Conservation (phyloP, 2,888 invertebrate genomes). For the Chloroclystis v-ata region DNA sequence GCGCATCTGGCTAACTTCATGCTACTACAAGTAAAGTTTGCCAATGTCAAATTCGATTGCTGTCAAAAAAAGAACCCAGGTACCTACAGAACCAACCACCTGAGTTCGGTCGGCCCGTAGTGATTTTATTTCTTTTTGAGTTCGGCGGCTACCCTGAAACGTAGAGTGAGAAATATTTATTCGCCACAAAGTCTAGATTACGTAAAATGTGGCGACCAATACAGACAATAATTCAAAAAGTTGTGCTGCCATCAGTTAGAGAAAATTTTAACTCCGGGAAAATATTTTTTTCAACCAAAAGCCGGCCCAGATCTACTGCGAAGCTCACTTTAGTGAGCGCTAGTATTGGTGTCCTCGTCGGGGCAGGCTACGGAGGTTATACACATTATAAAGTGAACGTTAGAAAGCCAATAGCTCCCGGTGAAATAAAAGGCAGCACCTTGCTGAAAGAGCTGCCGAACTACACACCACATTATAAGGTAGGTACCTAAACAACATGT, state of each 20-base stretch:
- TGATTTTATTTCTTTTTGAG: no score
- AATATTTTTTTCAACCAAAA: slow-evolving; percentile 55
- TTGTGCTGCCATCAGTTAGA: slow-evolving; percentile 49
- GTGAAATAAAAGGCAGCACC: slow-evolving; percentile 60
- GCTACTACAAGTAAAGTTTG: no score
- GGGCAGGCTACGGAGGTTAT: slow-evolving; percentile 75
- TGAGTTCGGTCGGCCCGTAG: no score
- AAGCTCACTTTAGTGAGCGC: slow-evolving; percentile 79
- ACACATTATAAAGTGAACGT: slow-evolving; percentile 69
- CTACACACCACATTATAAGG: slow-evolving; percentile 73
- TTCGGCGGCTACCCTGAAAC: no score
- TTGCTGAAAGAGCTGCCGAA: slow-evolving; percentile 69
- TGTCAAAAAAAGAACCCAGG: no score
- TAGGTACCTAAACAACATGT: no score
- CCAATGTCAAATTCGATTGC: no score
- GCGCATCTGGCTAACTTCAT: no score
- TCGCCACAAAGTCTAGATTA: no score
- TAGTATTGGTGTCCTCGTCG: slow-evolving; percentile 76
- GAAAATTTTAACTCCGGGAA: slow-evolving; percentile 49
- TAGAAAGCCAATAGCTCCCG: slow-evolving; percentile 43
- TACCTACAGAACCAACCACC: no score
- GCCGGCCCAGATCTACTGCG: slow-evolving; percentile 55
- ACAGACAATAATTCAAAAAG: slow-evolving; percentile 53
- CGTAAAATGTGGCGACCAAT: slow-evolving; percentile 63
- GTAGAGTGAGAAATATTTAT: no score